Percentiles rank a stretch among this genome's conserved stretches.
Conservation (phyloP, 2,797 vertebrate species). For the Gallinago nigripennis region DNA sequence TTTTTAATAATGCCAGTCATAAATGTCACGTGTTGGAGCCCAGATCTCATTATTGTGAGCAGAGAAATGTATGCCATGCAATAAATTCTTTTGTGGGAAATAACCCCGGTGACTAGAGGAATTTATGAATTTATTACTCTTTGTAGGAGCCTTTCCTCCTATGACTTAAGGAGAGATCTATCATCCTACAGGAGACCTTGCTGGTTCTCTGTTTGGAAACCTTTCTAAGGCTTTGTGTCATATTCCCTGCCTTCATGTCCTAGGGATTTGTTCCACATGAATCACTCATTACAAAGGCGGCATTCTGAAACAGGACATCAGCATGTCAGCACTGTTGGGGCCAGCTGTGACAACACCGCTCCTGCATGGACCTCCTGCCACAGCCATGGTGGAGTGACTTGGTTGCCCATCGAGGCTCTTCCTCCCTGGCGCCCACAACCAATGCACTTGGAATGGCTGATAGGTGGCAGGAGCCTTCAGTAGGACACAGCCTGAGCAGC, state of each 20-base stretch:
- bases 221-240: not conserved
- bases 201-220: not conserved
- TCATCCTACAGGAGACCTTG: conserved; percentile 23
- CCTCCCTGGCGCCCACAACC: rapidly evolving
- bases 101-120: conserved; percentile 52
- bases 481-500: rapidly evolving
- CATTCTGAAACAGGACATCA: rapidly evolving
- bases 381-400: rapidly evolving
- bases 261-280: not conserved
- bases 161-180: conserved; percentile 17
- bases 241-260: not conserved
- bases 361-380: rapidly evolving
- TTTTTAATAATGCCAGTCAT: conserved; percentile 43
- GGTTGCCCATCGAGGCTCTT: not conserved
- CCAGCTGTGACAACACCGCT: rapidly evolving
- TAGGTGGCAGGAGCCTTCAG: not conserved
- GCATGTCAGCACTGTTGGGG: rapidly evolving
- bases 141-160: conserved; percentile 54
- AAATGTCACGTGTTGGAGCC: conserved; percentile 43
- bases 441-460: not conserved
- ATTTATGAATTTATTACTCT: conserved; percentile 65
- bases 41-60: conserved; percentile 37
- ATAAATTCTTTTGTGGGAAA: conserved; percentile 65
- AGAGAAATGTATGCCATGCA: conserved; percentile 43
- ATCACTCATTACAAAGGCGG: not conserved